Conservation (phyloP, 2,113 vertebrate species). For the Astur gentilis region DNA sequence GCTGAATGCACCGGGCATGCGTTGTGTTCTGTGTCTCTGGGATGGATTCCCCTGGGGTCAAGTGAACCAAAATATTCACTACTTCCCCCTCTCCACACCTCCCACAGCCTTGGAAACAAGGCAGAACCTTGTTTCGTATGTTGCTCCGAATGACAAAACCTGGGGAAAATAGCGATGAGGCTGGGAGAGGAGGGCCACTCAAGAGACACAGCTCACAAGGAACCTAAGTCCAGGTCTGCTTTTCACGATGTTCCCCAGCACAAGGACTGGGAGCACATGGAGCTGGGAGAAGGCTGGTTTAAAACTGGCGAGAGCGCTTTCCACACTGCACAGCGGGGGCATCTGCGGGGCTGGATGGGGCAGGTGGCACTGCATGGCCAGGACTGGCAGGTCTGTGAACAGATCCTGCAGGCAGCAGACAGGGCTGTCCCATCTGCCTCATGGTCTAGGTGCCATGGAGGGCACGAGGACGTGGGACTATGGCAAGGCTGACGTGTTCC, state of each 20-base stretch:
- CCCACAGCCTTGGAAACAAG: not conserved
- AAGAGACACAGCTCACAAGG: not conserved
- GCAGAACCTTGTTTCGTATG: too few species aligned
- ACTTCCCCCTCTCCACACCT: too few species aligned
- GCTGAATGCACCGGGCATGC: fast-evolving
- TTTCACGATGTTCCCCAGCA: not conserved
- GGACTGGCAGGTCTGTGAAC: not conserved
- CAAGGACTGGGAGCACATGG: fast-evolving
- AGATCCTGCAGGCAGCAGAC: not conserved
- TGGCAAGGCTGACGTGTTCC: fast-evolving
- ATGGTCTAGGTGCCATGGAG: fast-evolving
- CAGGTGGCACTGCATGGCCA: fast-evolving
- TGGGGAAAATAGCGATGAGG: not conserved
- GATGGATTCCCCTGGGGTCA: too few species aligned
- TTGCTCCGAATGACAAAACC: too few species aligned
- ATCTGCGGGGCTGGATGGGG: fast-evolving
- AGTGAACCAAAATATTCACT: not conserved
- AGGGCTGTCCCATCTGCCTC: not conserved
- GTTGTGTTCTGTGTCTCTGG: not conserved
- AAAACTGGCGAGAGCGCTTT: fast-evolving
- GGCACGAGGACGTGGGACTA: not conserved
- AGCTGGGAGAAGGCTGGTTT: not conserved
- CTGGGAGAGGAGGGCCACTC: fast-evolving
- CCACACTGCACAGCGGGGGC: not conserved
- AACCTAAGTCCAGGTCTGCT: not conserved